phyloP scores from a whole-genome alignment of 2,888 invertebrate genomes.

The Muschampia plurimacula region DNA sequence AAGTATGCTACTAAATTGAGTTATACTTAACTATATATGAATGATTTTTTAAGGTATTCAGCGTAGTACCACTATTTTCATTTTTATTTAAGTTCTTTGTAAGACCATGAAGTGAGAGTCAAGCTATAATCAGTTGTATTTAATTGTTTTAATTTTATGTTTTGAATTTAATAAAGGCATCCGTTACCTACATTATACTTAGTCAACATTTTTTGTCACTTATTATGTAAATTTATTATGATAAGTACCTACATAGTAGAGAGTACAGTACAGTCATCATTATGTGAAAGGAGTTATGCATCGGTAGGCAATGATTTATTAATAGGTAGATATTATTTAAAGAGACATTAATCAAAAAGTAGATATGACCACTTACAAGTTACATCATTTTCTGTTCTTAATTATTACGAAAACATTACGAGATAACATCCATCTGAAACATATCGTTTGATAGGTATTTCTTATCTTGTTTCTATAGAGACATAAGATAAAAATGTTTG shows the following conservation, averaged over 20 bases:
- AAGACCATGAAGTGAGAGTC: too few relatives aligned
- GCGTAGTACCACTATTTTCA: too few relatives aligned
- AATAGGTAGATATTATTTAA: background rate
- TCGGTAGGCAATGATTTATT: background rate
- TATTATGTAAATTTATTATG: too few relatives aligned
- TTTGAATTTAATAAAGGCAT: too few relatives aligned
- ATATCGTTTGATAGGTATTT: constrained; percentile 43
- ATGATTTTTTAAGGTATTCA: too few relatives aligned
- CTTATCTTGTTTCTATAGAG: constrained; percentile 59
- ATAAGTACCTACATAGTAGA: too few relatives aligned
- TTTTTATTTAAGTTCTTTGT: too few relatives aligned
- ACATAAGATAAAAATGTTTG: constrained; percentile 43
- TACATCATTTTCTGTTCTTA: constrained; percentile 11
- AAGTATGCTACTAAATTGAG: background rate
- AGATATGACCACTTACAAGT: background rate
- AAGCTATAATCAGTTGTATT: too few relatives aligned
- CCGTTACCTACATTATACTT: too few relatives aligned
- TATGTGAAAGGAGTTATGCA: background rate
- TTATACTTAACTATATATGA: background rate
- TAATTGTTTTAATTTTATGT: too few relatives aligned
- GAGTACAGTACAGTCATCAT: too few relatives aligned
- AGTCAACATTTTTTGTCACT: too few relatives aligned
- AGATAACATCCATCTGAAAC: constrained; percentile 17
- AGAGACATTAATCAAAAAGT: background rate
- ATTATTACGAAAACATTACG: constrained; percentile 7